Evolutionary conservation across 2,113 vertebrate genomes (phyloP), one percentile per base, ranked within the genome.

Genomic region (Phasianus colchicus): DNA sequence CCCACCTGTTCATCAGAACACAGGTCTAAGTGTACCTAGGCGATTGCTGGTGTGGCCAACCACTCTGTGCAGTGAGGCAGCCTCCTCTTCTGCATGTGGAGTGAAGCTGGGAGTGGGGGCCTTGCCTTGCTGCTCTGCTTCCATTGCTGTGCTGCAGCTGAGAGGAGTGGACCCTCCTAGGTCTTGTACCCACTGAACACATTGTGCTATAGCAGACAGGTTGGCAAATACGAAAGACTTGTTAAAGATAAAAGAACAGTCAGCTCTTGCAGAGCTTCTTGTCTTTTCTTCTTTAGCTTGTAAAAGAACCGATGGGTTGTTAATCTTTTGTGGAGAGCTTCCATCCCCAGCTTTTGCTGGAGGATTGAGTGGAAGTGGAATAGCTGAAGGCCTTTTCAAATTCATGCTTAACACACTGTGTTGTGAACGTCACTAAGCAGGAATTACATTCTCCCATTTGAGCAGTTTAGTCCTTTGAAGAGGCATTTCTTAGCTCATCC

Each of bases 401-500:
- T 88, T 94, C 27, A 48, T 52, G 81, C 52, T 55, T 92, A 67
- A 81, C 70, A 36, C 27, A 25, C n/a, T 24, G 11, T 2, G 0
- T 45, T 66, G 54, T 73, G 64, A 67, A 55, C 5, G 1, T 81
- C 88, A 57, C 83, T 90, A 81, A 86, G 61, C 69, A 69, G 38
- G 34, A 90, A 48, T 72, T 74, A 86, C 77, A 74, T 88, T 90
- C 29, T 78, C 3, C 0, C 29, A 43, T 93, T 92, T 93, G 60
- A 78, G 55, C 58, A 57, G 36, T 48, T 91, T 61, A 58, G 40
- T 47, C 82, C 67, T 80, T 94, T 89, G 79, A 77, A 88, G 83
- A 77, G 73, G 80, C 34, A 10, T 47, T 93, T 65, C 63, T 67
- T 81, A 66, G 77, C 86, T 78, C 17, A 29, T 75, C 57, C 86